Evolutionary conservation across 37 sponge, comb jelly and placozoan genomes (phyloP), one percentile per base, ranked within the genome.

Genomic region (Haliclona indistincta): DNA sequence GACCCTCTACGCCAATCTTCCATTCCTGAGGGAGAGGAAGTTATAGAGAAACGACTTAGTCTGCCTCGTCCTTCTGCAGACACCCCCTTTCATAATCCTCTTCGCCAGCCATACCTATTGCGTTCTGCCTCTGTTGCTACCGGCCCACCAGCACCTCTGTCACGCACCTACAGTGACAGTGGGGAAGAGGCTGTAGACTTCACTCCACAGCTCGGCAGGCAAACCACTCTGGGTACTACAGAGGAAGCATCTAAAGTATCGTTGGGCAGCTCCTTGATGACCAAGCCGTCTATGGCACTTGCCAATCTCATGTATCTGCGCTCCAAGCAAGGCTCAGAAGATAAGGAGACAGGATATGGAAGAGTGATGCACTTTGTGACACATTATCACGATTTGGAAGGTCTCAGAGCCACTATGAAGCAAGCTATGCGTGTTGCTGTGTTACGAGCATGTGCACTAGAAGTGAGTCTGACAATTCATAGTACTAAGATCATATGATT

Each of bases 341-440:
- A 70, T 35, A 81, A 80, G 36, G 88, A 86, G 22, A 74, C 61
- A 20, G 78, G 82, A 20, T 92, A 85, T 64, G 40, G 41, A 1
- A 54, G 74, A 28, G 79, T 91, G 23, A 77, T 91, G 25, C 65
- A 58, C 8, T 91, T 91, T 60, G 74, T 91, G 20, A 55, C 73
- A 1, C 54, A 47, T 34, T 70, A 77, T 26, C 86, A 86, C 45
- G 96, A 95, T 68, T 56, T 95, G 75, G 86, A 91, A 15, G 92
- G 93, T 34, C 73, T 95, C 41, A 75, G 88, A 34, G 76, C 43
- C 30, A 74, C 84, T 34, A 88, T 95, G 93, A 86, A 82, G 68
- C 87, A 95, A n/a, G 43, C 81, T 39, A 82, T 95, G 86, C 58
- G 88, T 23, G 61, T 81, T 0, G 82, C 87, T 41, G 82, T 73